Evolutionary conservation across 2,888 invertebrate genomes (phyloP).

Genomic region (Ligdia adustata): DNA sequence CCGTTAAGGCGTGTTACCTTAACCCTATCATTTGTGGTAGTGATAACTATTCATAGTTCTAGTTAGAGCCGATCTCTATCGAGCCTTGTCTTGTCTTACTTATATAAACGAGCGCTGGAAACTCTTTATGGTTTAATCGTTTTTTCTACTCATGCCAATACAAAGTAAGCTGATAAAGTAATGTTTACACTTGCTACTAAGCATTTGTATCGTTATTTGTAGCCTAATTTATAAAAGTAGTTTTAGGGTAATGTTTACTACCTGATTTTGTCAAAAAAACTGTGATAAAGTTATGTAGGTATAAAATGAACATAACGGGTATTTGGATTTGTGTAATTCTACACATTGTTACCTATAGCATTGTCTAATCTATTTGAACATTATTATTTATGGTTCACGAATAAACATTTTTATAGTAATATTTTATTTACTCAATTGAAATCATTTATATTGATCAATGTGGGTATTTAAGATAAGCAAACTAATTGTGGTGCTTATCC

Average conservation of each 20-base stretch:
- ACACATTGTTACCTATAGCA: no score
- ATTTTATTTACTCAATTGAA: conserved; percentile 7
- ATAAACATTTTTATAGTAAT: no score
- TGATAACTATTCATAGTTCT: conserved; percentile 50
- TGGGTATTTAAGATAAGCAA: conserved; percentile 2
- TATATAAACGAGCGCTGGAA: conserved; percentile 18
- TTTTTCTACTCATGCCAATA: conserved; percentile 11
- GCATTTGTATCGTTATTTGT: conserved; percentile 6
- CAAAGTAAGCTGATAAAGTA: conserved; percentile 10
- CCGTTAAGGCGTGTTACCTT: not conserved
- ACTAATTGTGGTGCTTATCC: conserved; percentile 15
- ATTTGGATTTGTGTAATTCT: no score
- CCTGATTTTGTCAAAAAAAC: no score
- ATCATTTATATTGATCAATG: not conserved
- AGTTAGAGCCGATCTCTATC: conserved; percentile 40
- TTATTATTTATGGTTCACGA: no score
- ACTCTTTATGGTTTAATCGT: conserved; percentile 17
- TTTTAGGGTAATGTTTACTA: not conserved
- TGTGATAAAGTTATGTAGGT: no score
- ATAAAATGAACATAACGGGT: no score
- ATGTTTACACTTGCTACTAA: conserved; percentile 4
- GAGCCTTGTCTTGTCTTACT: conserved; percentile 20
- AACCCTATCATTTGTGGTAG: conserved; percentile 8
- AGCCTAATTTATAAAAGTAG: not conserved
- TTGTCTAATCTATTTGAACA: no score